These are phyloP conservation scores for Cosmia trapezina DNA, from an alignment of 2,888 invertebrate genomes.

Conservation along the genomic window DNA sequence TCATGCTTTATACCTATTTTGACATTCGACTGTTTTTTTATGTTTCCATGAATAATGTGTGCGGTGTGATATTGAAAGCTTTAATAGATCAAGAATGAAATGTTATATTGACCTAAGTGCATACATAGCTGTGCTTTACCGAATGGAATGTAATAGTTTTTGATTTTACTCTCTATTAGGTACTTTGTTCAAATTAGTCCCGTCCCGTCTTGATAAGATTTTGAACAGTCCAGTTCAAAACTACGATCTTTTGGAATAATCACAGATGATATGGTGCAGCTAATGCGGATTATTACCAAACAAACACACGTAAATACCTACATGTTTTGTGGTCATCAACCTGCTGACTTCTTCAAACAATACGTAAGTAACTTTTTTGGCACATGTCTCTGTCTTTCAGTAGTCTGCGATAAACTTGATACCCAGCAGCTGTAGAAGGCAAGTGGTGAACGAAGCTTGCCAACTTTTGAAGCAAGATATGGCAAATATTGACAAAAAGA, in stretches of 20 bases:
- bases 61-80: slow-evolving; percentile 6
- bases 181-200: neutral
- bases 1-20: slow-evolving; percentile 15
- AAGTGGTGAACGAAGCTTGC: slow-evolving; percentile 12
- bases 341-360: slow-evolving; percentile 1
- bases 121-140: neutral
- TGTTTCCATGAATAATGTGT: neutral
- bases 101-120: neutral
- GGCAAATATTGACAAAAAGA: neutral
- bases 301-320: neutral
- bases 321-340: neutral
- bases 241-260: neutral
- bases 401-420: neutral
- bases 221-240: neutral
- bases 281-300: neutral
- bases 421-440: neutral
- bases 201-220: neutral
- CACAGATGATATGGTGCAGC: neutral
- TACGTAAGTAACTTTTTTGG: slow-evolving; percentile 10
- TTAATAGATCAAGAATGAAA: slow-evolving; percentile 5
- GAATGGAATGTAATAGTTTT: slow-evolving; percentile 5
- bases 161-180: neutral
- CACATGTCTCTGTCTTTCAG: neutral
- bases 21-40: slow-evolving; percentile 20
- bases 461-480: slow-evolving; percentile 15